Conservation (phyloP, 2,113 vertebrate species). For the Hemibagrus wyckioides region DNA sequence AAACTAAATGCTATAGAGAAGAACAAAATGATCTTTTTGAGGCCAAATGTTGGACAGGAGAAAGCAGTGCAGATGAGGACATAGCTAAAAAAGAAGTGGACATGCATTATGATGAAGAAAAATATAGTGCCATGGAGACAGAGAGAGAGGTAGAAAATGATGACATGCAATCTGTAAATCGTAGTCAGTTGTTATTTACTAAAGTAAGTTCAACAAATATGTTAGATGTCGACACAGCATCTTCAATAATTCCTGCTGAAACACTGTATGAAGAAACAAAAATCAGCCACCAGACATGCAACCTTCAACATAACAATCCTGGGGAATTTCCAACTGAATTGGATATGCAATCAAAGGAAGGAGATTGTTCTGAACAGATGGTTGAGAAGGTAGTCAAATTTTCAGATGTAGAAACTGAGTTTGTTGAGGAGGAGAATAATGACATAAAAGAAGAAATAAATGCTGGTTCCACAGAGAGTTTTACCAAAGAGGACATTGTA, state of each 20-base stretch:
- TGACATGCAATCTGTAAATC: not conserved
- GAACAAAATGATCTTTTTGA: not conserved
- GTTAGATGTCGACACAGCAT: not conserved
- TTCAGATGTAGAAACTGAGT: not conserved
- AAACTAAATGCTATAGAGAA: slow-evolving; percentile 15
- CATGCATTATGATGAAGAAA: not conserved
- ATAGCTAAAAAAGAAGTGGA: not conserved
- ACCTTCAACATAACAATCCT: not conserved
- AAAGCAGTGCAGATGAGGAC: not conserved
- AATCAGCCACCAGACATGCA: not conserved
- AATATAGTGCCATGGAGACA: not conserved
- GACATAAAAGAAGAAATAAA: slow-evolving; percentile 11
- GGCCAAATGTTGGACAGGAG: not conserved
- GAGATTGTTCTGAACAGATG: slow-evolving; percentile 15
- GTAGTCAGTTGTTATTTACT: not conserved
- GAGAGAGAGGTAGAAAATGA: not conserved
- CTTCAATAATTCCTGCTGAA: not conserved
- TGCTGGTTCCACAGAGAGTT: not conserved
- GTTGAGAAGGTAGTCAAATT: not conserved
- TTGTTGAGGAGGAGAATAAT: not conserved
- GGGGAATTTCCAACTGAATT: slow-evolving; percentile 8
- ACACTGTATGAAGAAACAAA: not conserved
- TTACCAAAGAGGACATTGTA: not conserved
- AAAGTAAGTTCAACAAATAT: not conserved
- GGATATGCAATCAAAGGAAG: not conserved